These are phyloP conservation scores for Theristicus caerulescens DNA, from an alignment of 2,113 vertebrate genomes.

Conservation along the genomic window DNA sequence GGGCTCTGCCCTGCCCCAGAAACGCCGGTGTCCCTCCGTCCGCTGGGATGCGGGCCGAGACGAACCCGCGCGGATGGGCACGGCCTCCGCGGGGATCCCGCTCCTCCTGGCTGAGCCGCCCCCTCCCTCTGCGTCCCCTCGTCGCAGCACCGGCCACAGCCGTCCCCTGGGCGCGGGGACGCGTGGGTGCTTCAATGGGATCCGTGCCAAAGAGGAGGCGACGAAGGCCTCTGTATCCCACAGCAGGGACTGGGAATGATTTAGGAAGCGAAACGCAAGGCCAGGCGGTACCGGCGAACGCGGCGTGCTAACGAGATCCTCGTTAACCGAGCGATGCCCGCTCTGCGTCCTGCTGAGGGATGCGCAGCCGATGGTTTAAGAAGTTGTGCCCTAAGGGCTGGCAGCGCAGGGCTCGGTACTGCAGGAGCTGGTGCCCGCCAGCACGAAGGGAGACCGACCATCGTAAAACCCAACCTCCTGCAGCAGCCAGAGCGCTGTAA, in stretches of 20 bases:
- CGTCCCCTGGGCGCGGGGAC: background rate
- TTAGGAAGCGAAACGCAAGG: background rate
- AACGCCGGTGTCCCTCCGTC: background rate
- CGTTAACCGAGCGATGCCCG: background rate
- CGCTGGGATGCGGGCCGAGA: background rate
- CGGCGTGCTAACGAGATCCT: accelerated
- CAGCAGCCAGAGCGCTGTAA: background rate
- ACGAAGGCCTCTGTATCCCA: background rate
- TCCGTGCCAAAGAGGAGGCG: background rate
- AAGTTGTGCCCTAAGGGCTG: background rate
- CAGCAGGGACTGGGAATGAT: background rate
- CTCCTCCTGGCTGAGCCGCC: background rate
- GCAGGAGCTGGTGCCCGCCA: background rate
- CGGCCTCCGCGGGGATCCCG: background rate
- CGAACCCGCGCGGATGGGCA: background rate
- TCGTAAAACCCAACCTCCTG: background rate
- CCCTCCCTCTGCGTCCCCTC: background rate
- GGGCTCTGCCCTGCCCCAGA: background rate
- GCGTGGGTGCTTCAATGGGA: background rate
- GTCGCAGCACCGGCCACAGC: background rate
- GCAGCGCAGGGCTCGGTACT: no score
- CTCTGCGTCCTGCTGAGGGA: background rate
- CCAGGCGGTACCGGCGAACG: background rate
- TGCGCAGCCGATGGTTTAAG: background rate
- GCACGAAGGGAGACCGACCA: background rate